Percentiles rank a stretch among this genome's conserved stretches.
Evolutionary conservation across 1,140 invertebrate species (phyloP).

Genomic region (Microplitis mediator): DNA sequence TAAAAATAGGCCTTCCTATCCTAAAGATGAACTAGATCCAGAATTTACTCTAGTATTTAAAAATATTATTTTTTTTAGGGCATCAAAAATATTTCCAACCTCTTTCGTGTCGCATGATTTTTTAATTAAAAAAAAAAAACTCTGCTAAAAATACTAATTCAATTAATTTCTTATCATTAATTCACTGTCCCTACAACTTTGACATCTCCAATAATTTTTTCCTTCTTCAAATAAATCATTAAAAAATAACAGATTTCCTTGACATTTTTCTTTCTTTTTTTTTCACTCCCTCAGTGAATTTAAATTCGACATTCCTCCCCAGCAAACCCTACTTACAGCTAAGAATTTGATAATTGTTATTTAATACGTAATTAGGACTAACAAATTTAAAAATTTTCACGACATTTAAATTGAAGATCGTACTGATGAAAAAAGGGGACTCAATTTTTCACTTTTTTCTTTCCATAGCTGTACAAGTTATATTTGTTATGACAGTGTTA

Average conservation of each 20-base stretch:
- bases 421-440: too few species aligned
- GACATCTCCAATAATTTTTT: not conserved
- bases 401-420: constrained; percentile 12
- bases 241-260: not conserved
- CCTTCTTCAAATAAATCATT: not conserved
- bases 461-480: not conserved
- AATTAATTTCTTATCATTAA: too few species aligned
- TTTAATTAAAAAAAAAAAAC: too few species aligned
- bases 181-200: too few species aligned
- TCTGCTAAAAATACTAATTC: too few species aligned
- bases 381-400: constrained; percentile 42
- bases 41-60: too few species aligned
- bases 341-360: constrained; percentile 44
- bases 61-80: too few species aligned
- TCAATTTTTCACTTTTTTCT: not conserved
- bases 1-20: too few species aligned
- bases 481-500: too few species aligned
- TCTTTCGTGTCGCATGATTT: too few species aligned
- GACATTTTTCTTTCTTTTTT: not conserved
- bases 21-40: too few species aligned
- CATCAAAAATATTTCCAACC: not conserved
- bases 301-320: constrained; percentile 34
- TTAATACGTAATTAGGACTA: constrained; percentile 55
- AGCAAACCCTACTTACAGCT: not conserved
- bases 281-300: constrained; percentile 34